Conservation (phyloP, 2,888 invertebrate species). For the Arrhopalites spinosus region DNA sequence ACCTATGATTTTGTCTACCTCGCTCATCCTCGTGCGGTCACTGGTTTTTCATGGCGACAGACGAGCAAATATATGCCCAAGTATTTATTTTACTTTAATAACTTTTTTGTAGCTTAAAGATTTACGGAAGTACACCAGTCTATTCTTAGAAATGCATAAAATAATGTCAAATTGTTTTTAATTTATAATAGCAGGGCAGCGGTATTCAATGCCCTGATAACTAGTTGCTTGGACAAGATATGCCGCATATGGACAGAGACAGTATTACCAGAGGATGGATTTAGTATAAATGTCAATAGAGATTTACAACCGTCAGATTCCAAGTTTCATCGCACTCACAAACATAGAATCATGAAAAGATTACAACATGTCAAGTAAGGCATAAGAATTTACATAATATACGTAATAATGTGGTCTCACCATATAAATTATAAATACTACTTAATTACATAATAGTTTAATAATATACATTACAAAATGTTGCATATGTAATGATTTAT, state of each 20-base stretch:
- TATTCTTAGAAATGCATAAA: too few species aligned
- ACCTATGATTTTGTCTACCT: slow-evolving; percentile 94
- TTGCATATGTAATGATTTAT: slow-evolving; percentile 7
- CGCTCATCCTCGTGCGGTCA: slow-evolving; percentile 95
- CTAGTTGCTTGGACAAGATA: slow-evolving; percentile 97
- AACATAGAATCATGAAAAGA: slow-evolving; percentile 93
- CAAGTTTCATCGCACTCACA: slow-evolving; percentile 78
- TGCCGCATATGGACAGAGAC: slow-evolving; percentile 99
- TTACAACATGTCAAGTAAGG: slow-evolving; percentile 93
- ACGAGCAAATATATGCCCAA: slow-evolving; percentile 99
- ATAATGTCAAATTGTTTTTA: too few species aligned
- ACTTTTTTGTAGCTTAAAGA: too few species aligned
- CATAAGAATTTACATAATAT: not conserved
- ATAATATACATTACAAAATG: not conserved
- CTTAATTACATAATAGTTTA: not conserved
- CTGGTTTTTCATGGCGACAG: slow-evolving; percentile 96
- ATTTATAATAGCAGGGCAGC: too few species aligned
- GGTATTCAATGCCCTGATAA: slow-evolving; percentile 96
- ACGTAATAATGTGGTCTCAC: too few species aligned
- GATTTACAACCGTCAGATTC: slow-evolving; percentile 63
- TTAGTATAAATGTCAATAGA: slow-evolving; percentile 66
- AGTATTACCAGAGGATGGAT: slow-evolving; percentile 92
- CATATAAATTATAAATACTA: not conserved
- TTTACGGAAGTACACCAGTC: too few species aligned
- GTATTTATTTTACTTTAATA: slow-evolving; percentile 63